Conservation (phyloP, 2,888 invertebrate genomes). For the Amorpha juglandis region DNA sequence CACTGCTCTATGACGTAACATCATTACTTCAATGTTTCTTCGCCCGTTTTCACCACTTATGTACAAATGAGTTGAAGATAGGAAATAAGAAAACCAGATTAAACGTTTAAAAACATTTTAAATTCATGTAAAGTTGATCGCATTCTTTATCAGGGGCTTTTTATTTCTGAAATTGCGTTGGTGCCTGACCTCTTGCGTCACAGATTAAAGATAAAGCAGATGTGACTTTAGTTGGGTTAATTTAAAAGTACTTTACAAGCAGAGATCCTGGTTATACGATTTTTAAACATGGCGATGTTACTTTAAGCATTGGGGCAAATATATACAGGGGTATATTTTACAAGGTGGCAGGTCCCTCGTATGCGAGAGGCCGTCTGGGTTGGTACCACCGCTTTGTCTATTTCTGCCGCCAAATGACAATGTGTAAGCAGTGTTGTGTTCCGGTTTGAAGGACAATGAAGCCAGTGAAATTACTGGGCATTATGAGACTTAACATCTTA, state of each 20-base stretch:
- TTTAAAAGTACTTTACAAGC: background rate
- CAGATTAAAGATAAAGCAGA: conserved; percentile 27
- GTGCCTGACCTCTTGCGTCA: conserved; percentile 31
- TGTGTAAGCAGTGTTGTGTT: too few relatives aligned
- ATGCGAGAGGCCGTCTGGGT: too few relatives aligned
- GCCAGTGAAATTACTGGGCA: too few relatives aligned
- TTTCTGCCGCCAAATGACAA: too few relatives aligned
- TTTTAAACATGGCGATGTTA: background rate
- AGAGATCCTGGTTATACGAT: background rate
- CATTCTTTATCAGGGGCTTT: conserved; percentile 27
- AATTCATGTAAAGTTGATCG: conserved; percentile 30
- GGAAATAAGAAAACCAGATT: conserved; percentile 21
- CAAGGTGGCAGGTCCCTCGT: too few relatives aligned
- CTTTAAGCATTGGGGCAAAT: too few relatives aligned
- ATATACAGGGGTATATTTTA: too few relatives aligned
- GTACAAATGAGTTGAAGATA: conserved; percentile 17
- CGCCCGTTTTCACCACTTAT: background rate
- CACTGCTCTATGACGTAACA: too few relatives aligned
- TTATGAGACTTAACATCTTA: too few relatives aligned
- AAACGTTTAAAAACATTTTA: conserved; percentile 25
- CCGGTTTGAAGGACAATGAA: too few relatives aligned
- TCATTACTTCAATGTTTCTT: background rate
- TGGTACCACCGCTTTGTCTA: too few relatives aligned
- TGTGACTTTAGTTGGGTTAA: conserved; percentile 17
- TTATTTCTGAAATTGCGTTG: conserved; percentile 24